These are phyloP conservation scores for Limnephilus auricula DNA, from an alignment of 2,888 invertebrate genomes.

Conservation along the genomic window DNA sequence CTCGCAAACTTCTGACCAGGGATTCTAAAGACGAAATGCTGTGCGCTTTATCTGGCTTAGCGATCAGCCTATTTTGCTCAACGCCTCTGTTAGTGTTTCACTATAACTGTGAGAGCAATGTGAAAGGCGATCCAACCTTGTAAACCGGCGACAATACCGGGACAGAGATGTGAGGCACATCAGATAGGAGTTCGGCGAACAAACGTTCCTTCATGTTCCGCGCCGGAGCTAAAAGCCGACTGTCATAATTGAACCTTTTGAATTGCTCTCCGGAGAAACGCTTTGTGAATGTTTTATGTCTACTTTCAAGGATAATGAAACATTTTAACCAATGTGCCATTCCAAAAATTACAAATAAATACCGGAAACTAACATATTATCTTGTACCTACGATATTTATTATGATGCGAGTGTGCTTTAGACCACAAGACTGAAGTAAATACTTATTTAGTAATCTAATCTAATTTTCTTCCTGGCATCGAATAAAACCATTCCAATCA, in stretches of 20 bases:
- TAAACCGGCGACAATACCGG: slow-evolving; percentile 1
- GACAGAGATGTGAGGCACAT: slow-evolving; percentile 4
- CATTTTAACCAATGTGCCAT: not conserved
- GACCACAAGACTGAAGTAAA: too few species aligned
- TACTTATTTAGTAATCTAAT: too few species aligned
- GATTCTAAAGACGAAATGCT: not conserved
- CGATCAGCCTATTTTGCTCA: slow-evolving; percentile 15
- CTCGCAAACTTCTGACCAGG: not conserved
- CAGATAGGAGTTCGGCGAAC: not conserved
- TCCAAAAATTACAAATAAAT: too few species aligned
- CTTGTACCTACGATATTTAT: too few species aligned
- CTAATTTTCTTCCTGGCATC: too few species aligned
- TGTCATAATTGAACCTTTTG: slow-evolving; percentile 17
- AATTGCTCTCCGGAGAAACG: not conserved
- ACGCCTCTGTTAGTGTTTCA: not conserved
- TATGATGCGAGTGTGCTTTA: too few species aligned
- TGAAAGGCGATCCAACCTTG: not conserved
- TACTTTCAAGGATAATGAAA: not conserved
- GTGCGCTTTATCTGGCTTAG: not conserved
- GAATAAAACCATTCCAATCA: too few species aligned
- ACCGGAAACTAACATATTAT: too few species aligned
- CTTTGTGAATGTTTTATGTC: not conserved
- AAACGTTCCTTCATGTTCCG: not conserved
- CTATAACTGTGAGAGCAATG: not conserved
- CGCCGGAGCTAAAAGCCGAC: slow-evolving; percentile 13